Base-by-base conservation (phyloP, 2,888 invertebrate species). In the Hofmannophila pseudospretella region DNA sequence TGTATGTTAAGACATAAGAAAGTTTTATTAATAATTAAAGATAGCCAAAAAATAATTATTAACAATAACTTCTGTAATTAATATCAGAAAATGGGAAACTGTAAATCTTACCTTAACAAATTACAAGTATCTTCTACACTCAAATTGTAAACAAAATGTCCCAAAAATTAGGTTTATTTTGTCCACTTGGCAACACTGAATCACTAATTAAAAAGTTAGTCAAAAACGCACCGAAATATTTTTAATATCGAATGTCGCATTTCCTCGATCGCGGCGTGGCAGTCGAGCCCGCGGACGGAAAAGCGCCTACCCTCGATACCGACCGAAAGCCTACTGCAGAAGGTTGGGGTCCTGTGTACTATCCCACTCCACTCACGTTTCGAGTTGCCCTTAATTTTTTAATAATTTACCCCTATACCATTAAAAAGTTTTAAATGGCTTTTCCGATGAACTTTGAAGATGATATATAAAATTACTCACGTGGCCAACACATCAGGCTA, bases 261-360 rank as follows among this genome's bases (percentile, higher is more conserved):
- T 31, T 4, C 4, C 8, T 4, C 32, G 37, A 32, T 12, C 31
- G 12, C 27, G 29, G 20, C 20, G 37, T 16, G 32, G 32, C 22
- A 16, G 23, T 23, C 13, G 13, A 36, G 40, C 35, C 35, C 36
- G 48, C 34, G 16, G 30, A 8, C 8, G 29, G 42, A 38, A 42
- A 52, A 41, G 37, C 72, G 60, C 49, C 61, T 55, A 45, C 59
- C 58, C 59, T 51, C 40, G 9, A 4, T 39, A 49, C 42, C 42
- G 42, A 41, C 42, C 43, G 38, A 39, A 49, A 58, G 54, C 66
- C 64, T 76, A 81, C 82, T 81, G 79, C 80, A 67, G 71, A 63
- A 61, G 55, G 48, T 54, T 27, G 5, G 25, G 25, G 50, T 38
- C 38, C 38, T 38, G 14, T 16, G 5, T n/a, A 16, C 16, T 5